Conservation (phyloP, 2,888 invertebrate genomes). For the Hirtodrosophila confusa region DNA sequence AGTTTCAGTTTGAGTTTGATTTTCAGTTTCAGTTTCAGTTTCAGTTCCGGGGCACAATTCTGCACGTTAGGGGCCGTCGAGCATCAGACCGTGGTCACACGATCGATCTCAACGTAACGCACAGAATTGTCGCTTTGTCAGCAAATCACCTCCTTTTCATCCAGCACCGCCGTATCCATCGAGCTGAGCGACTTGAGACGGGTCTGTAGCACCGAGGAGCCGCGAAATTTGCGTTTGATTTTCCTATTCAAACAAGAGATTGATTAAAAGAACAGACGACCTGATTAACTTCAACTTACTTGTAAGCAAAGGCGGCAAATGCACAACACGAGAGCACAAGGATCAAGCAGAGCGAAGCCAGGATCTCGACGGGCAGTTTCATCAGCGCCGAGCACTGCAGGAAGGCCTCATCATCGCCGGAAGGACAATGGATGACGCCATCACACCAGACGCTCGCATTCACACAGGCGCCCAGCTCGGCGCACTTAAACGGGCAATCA, state of each 20-base stretch:
- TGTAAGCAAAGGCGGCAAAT: conserved; percentile 85
- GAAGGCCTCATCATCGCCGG: conserved; percentile 91
- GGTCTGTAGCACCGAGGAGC: conserved; percentile 91
- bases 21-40: conserved; percentile 37
- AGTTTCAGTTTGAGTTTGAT: no score
- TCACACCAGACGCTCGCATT: conserved; percentile 92
- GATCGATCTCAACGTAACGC: conserved; percentile 95
- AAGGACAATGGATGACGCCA: conserved; percentile 91
- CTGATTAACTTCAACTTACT: conserved; percentile 82
- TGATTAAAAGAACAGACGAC: no score
- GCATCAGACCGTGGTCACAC: conserved; percentile 94
- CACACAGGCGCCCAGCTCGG: conserved; percentile 92
- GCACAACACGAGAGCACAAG: conserved; percentile 84
- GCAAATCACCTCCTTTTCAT: conserved; percentile 96
- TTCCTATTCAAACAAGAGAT: conserved; percentile 71
- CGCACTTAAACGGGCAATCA: conserved; percentile 91
- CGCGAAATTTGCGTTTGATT: conserved; percentile 87
- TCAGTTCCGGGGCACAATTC: conserved; percentile 84
- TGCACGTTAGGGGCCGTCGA: conserved; percentile 73
- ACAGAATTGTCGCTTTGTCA: conserved; percentile 98
- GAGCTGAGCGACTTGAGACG: conserved; percentile 90
- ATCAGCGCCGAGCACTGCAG: conserved; percentile 91
- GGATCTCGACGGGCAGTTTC: conserved; percentile 90
- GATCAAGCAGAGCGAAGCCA: conserved; percentile 86
- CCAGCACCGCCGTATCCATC: conserved; percentile 91